Conservation (phyloP, 2,797 vertebrate species). For the Galagoides demidoff region DNA sequence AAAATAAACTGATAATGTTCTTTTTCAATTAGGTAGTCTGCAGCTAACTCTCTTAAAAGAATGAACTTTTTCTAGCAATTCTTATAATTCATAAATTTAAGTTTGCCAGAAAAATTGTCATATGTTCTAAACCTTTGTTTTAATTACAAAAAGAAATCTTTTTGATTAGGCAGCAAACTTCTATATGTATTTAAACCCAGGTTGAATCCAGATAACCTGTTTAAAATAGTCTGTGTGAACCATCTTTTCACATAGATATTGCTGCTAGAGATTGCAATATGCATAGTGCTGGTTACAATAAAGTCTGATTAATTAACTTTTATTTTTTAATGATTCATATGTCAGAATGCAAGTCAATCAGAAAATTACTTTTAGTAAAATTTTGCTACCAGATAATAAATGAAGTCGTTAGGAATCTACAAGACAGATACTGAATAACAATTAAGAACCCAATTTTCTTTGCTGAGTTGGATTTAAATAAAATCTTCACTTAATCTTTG, state of each 20-base stretch:
- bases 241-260: constrained; percentile 23
- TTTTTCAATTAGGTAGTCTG: background rate
- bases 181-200: background rate
- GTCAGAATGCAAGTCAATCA: constrained; percentile 71
- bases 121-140: background rate
- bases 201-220: background rate
- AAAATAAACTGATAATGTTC: background rate
- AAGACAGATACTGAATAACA: constrained; percentile 31
- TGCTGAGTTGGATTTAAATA: constrained; percentile 68
- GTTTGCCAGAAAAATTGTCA: background rate
- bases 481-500: constrained; percentile 66
- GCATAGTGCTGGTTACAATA: background rate
- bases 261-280: background rate
- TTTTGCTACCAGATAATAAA: constrained; percentile 69
- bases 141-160: background rate
- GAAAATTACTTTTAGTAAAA: constrained; percentile 69
- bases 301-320: constrained; percentile 59
- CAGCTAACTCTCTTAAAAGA: background rate
- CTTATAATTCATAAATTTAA: background rate
- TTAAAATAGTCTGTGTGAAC: background rate
- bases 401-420: constrained; percentile 56
- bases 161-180: background rate
- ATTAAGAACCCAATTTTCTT: constrained; percentile 57
- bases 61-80: background rate
- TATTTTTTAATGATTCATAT: constrained; percentile 66